Conservation (phyloP, 2,797 vertebrate genomes). For the Falco novaeseelandiae region DNA sequence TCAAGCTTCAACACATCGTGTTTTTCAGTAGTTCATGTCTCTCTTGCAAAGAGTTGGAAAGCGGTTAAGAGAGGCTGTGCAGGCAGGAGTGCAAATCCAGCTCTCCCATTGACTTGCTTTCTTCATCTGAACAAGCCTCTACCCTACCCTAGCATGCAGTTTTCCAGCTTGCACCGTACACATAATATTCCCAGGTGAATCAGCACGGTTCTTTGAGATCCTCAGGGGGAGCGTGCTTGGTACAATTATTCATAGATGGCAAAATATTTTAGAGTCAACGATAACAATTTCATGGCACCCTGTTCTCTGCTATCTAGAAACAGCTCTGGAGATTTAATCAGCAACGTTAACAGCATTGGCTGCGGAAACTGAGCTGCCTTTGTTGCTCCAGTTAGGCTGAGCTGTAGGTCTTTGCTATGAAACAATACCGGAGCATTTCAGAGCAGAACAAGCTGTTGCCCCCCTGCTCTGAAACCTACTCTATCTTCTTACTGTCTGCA, state of each 20-base stretch:
- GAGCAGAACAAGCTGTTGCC: neutral
- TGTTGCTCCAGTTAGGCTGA: neutral
- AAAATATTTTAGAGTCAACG: neutral
- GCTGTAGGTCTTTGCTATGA: neutral
- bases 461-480: neutral
- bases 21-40: neutral
- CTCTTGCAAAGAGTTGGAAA: neutral
- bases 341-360: neutral
- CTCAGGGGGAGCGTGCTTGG: neutral
- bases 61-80: neutral
- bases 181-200: neutral
- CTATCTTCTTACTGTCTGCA: neutral
- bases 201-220: neutral
- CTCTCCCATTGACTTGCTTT: neutral
- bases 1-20: constrained; percentile 49
- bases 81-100: neutral
- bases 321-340: constrained; percentile 19
- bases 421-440: neutral
- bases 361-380: neutral
- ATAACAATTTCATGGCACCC: neutral
- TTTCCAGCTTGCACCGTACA: neutral
- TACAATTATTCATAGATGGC: neutral
- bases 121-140: neutral
- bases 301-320: constrained; percentile 17
- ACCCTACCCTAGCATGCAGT: fast-evolving